Evolutionary conservation across 1,140 invertebrate genomes (phyloP).

Genomic region (Battus philenor): DNA sequence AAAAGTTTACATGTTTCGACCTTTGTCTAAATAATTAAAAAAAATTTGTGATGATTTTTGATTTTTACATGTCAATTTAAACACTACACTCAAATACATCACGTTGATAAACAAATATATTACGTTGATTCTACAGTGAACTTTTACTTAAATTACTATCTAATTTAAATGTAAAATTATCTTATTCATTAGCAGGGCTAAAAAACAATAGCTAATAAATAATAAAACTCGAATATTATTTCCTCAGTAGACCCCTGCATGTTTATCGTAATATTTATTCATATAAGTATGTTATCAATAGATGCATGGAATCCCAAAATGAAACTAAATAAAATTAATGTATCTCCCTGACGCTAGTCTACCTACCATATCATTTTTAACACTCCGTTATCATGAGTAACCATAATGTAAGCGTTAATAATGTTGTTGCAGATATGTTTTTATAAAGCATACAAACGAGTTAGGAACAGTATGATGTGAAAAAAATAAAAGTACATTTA

Average conservation of each 20-base stretch:
- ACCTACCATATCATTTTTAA: constrained; percentile 67
- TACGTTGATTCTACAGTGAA: no score
- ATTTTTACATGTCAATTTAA: no score
- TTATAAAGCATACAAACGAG: constrained; percentile 68
- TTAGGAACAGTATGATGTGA: constrained; percentile 71
- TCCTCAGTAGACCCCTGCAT: constrained; percentile 10
- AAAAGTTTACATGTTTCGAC: not conserved
- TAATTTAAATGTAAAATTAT: not conserved
- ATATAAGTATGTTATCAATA: constrained; percentile 18
- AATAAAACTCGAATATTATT: no score
- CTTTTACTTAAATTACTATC: constrained; percentile 9
- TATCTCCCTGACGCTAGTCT: constrained; percentile 10
- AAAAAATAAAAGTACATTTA: constrained; percentile 71
- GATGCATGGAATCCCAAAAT: constrained; percentile 12
- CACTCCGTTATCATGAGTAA: constrained; percentile 52
- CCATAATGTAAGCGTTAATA: constrained; percentile 59
- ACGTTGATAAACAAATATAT: no score
- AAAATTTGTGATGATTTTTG: no score
- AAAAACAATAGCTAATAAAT: no score
- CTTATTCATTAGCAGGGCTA: constrained; percentile 8
- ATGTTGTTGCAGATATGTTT: constrained; percentile 72
- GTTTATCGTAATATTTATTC: constrained; percentile 8
- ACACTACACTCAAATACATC: no score
- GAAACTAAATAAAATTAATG: constrained; percentile 6
- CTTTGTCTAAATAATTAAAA: no score